Evolutionary conservation across 2,797 vertebrate species (phyloP).

Genomic region (Rhincodon typus): DNA sequence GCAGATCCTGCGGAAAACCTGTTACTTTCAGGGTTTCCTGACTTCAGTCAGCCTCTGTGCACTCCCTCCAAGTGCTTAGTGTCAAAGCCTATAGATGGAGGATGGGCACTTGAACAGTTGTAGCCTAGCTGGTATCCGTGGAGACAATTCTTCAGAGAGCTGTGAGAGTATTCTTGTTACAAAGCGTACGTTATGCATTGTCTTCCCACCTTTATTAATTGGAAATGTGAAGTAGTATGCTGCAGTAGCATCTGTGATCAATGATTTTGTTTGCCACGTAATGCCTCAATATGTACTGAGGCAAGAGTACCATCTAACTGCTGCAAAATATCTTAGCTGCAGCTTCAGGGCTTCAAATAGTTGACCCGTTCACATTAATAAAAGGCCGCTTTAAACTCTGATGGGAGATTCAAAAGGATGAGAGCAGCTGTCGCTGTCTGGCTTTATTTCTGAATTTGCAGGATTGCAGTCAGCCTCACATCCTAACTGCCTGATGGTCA

Average conservation of each 20-base stretch:
- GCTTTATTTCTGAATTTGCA: neutral
- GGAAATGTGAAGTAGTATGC: neutral
- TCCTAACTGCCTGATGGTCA: neutral
- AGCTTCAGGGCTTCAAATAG: neutral
- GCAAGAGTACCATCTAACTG: neutral
- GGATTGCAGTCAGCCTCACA: neutral
- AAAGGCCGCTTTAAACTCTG: neutral
- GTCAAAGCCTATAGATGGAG: neutral
- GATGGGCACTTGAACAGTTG: neutral
- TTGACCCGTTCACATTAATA: constrained; percentile 7
- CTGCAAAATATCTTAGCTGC: neutral
- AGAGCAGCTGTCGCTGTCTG: neutral
- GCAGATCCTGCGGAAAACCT: neutral
- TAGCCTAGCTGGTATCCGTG: neutral
- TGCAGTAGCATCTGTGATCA: neutral
- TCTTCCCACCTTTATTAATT: neutral
- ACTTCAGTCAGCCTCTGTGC: neutral
- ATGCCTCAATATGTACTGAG: neutral
- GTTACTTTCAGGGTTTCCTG: neutral
- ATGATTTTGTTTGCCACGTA: neutral
- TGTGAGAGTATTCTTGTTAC: neutral
- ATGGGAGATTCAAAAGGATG: neutral
- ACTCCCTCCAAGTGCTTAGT: neutral
- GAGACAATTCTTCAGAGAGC: too few relatives aligned
- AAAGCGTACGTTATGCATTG: neutral